These are phyloP conservation scores for Microchirus variegatus DNA, from an alignment of 2,797 vertebrate species.

Conservation along the genomic window DNA sequence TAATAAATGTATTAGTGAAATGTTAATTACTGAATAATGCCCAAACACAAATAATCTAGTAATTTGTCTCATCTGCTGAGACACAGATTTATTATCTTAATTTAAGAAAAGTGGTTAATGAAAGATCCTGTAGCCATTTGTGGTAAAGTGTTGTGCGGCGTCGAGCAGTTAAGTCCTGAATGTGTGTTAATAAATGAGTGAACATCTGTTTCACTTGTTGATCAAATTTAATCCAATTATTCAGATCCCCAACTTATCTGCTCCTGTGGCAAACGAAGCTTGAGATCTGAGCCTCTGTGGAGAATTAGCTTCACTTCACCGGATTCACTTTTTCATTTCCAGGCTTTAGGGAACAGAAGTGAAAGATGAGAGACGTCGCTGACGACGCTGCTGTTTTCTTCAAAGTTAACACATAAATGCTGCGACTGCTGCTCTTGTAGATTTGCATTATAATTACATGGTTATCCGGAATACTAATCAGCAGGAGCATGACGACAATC, in stretches of 20 bases:
- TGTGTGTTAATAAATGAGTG: constrained; percentile 58
- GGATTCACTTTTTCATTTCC: constrained; percentile 50
- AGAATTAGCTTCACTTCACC: constrained; percentile 70
- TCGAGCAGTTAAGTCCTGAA: constrained; percentile 28
- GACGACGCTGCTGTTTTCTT: constrained; percentile 14
- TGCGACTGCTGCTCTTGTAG: constrained; percentile 1
- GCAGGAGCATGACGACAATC: neutral
- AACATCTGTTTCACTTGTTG: constrained; percentile 74
- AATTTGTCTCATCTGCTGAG: neutral
- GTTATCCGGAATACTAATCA: neutral
- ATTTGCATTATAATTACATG: neutral
- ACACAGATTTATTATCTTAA: neutral
- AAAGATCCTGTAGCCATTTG: neutral
- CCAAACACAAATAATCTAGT: neutral
- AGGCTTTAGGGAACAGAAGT: constrained; percentile 4
- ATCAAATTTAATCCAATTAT: constrained; percentile 87
- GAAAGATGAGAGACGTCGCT: constrained; percentile 12
- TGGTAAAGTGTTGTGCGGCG: neutral
- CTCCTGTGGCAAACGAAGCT: constrained; percentile 76
- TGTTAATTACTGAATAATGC: neutral
- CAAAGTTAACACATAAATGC: constrained; percentile 5
- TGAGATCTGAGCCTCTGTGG: constrained; percentile 66
- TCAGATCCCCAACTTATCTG: constrained; percentile 77
- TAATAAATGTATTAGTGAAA: neutral
- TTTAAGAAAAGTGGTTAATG: neutral